phyloP scores from a whole-genome alignment of 2,797 vertebrate genomes.

The Aplochiton taeniatus region DNA sequence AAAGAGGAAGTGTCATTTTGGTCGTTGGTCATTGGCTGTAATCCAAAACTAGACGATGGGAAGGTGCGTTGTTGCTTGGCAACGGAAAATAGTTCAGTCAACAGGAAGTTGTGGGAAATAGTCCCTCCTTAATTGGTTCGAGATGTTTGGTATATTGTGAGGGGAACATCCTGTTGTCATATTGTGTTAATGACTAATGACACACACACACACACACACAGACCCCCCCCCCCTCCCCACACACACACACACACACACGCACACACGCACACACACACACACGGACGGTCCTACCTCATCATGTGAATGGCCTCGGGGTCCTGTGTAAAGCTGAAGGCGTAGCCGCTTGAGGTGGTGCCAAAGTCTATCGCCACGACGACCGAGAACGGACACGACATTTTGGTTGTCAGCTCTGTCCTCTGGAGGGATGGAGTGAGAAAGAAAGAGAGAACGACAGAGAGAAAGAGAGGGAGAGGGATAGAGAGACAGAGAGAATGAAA shows the following conservation, averaged over 20 bases:
- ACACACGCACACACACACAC: conserved; percentile 8
- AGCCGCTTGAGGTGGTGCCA: conserved; percentile 93
- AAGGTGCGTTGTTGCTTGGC: no score
- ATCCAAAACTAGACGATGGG: no score
- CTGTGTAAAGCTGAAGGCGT: conserved; percentile 91
- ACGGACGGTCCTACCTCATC: conserved; percentile 85
- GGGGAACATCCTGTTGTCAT: no score
- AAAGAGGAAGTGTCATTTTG: not conserved
- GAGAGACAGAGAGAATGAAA: conserved; percentile 2
- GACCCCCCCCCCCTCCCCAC: no score
- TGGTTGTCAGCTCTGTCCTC: conserved; percentile 78
- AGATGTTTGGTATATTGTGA: no score
- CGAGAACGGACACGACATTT: conserved; percentile 73
- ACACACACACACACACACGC: conserved; percentile 8
- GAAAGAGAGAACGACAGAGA: not conserved
- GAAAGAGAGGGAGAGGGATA: not conserved
- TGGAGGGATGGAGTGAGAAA: conserved; percentile 52
- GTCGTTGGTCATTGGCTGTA: no score
- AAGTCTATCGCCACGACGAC: conserved; percentile 98
- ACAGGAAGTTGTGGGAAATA: no score
- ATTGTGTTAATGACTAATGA: no score
- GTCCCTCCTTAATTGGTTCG: no score
- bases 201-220: not conserved
- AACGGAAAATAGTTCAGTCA: no score
- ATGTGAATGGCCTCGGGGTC: conserved; percentile 95